Conservation (phyloP, 2,113 vertebrate genomes). For the Brachirus orientalis region DNA sequence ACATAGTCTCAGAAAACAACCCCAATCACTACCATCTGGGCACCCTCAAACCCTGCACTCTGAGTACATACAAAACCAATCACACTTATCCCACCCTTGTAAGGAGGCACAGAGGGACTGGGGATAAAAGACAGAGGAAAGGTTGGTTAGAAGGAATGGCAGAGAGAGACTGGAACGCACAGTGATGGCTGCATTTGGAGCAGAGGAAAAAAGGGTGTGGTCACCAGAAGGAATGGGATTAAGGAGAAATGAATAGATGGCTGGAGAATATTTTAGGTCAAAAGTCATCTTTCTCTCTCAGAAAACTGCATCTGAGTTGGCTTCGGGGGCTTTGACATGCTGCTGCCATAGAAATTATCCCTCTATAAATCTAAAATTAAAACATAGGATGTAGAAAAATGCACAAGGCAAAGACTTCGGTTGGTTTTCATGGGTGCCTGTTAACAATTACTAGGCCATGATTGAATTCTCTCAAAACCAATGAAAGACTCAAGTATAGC, state of each 20-base stretch:
- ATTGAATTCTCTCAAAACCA: conserved; percentile 71
- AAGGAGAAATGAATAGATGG: conserved; percentile 51
- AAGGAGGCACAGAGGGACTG: conserved; percentile 40
- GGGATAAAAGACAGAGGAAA: conserved; percentile 29
- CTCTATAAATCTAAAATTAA: conserved; percentile 74
- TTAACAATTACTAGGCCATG: conserved; percentile 75
- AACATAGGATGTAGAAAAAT: conserved; percentile 65
- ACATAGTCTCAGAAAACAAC: conserved; percentile 70
- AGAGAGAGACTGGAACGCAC: conserved; percentile 30
- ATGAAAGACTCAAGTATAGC: conserved; percentile 62
- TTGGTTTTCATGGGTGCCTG: conserved; percentile 68
- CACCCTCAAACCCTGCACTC: conserved; percentile 62
- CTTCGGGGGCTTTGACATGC: conserved; percentile 48
- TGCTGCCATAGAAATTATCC: conserved; percentile 64
- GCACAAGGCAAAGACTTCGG: conserved; percentile 51
- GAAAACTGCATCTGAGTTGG: conserved; percentile 51
- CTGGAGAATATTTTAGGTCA: conserved; percentile 58
- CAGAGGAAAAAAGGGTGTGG: conserved; percentile 45
- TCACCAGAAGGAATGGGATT: conserved; percentile 46
- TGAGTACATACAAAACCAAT: conserved; percentile 63
- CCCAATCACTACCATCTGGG: conserved; percentile 79
- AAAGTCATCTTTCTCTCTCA: conserved; percentile 57
- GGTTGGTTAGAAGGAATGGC: conserved; percentile 55
- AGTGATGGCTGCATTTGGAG: conserved; percentile 34
- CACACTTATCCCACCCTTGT: conserved; percentile 60